phyloP scores from a whole-genome alignment of 2,113 vertebrate species.

The Camelus bactrianus region DNA sequence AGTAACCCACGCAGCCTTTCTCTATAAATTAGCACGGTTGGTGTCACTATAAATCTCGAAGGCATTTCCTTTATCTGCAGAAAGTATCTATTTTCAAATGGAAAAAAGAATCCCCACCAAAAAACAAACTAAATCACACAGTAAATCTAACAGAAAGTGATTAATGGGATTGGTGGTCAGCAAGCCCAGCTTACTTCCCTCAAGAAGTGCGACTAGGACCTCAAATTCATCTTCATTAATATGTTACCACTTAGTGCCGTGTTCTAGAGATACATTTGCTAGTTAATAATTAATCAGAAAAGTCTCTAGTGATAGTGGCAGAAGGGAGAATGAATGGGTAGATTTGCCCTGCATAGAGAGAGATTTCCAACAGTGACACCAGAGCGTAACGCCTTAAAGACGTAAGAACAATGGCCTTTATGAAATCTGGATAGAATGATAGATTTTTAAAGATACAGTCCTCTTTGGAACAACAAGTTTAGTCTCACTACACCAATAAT shows the following conservation, averaged over 20 bases:
- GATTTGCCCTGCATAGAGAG: background rate
- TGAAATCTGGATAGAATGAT: background rate
- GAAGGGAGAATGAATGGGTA: background rate
- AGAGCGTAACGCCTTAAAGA: background rate
- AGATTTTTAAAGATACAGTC: background rate
- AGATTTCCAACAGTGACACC: background rate
- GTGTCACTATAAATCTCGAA: conserved; percentile 49
- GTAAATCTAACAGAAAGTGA: conserved; percentile 70
- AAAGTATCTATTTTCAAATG: conserved; percentile 68
- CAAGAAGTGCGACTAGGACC: conserved; percentile 37
- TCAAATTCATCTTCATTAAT: conserved; percentile 74
- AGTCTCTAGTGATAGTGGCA: background rate
- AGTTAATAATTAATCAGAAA: conserved; percentile 69
- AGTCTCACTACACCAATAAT: background rate
- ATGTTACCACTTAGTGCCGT: conserved; percentile 39
- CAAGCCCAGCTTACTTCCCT: conserved; percentile 47
- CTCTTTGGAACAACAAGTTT: background rate
- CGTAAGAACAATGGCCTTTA: background rate
- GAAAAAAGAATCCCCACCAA: conserved; percentile 60
- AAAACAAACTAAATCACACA: conserved; percentile 46
- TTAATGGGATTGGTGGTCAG: conserved; percentile 26
- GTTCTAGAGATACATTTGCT: conserved; percentile 36
- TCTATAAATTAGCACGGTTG: conserved; percentile 36
- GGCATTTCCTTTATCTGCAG: conserved; percentile 59
- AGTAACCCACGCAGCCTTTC: conserved; percentile 13